phyloP scores from a whole-genome alignment of 2,113 vertebrate genomes.

The Seriola dumerili region DNA sequence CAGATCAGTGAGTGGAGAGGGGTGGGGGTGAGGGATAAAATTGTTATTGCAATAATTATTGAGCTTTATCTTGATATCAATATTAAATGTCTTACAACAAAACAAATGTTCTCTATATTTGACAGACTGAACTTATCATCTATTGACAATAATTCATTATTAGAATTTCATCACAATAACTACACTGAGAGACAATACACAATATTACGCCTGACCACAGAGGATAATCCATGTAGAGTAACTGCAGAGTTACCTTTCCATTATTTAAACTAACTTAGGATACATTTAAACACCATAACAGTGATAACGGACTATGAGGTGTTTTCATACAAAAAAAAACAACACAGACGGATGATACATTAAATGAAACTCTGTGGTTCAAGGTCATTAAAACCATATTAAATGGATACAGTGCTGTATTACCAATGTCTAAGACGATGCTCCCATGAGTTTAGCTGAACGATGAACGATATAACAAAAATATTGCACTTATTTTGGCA shows the following conservation, averaged over 20 bases:
- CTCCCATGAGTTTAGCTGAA: too few relatives aligned
- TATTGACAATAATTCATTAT: background rate
- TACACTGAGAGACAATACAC: background rate
- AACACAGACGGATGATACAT: background rate
- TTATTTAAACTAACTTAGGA: background rate
- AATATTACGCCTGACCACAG: background rate
- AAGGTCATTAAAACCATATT: background rate
- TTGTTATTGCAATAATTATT: background rate
- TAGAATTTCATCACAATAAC: background rate
- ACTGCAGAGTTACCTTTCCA: background rate
- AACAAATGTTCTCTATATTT: background rate
- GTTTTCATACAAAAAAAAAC: background rate
- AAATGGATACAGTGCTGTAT: background rate
- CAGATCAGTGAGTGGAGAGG: background rate
- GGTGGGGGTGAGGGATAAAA: background rate
- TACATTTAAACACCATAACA: background rate
- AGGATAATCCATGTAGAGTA: too few relatives aligned
- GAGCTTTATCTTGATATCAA: background rate
- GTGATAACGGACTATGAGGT: background rate
- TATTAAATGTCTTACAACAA: background rate
- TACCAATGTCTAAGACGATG: too few relatives aligned
- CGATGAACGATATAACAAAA: too few relatives aligned
- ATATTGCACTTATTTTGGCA: too few relatives aligned
- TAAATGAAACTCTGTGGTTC: background rate
- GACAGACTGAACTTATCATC: background rate